Evolutionary conservation across 2,888 invertebrate genomes (phyloP).

Genomic region (Phasia obesa): DNA sequence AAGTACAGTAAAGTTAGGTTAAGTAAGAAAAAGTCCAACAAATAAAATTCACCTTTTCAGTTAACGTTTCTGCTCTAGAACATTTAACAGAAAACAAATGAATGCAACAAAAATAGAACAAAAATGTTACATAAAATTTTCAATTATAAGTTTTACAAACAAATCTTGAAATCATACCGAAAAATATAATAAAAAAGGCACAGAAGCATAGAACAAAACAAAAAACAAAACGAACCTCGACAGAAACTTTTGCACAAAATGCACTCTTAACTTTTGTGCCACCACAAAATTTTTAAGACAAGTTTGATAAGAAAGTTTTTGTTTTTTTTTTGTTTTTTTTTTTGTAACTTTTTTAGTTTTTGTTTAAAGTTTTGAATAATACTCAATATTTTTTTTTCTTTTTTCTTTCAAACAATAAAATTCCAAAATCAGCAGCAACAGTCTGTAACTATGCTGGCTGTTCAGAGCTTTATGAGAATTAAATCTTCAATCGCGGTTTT

Average conservation of each 20-base stretch:
- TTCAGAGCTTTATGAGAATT: neutral
- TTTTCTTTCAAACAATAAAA: constrained; percentile 48
- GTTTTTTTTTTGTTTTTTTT: constrained; percentile 13
- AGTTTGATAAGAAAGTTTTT: constrained; percentile 70
- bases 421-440: constrained; percentile 58
- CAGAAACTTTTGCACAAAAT: constrained; percentile 68
- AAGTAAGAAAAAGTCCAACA: constrained; percentile 51
- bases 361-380: constrained; percentile 55
- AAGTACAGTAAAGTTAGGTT: constrained; percentile 38
- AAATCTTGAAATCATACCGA: constrained; percentile 68
- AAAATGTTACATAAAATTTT: constrained; percentile 69
- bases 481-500: too few species aligned
- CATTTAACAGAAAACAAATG: constrained; percentile 26
- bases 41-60: constrained; percentile 58
- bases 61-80: constrained; percentile 25
- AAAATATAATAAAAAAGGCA: constrained; percentile 40
- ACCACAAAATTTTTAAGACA: constrained; percentile 70
- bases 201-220: constrained; percentile 13
- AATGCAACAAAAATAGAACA: constrained; percentile 31
- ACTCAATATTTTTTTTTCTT: constrained; percentile 21
- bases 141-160: constrained; percentile 70
- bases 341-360: constrained; percentile 25
- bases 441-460: constrained; percentile 18
- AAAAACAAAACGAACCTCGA: constrained; percentile 44
- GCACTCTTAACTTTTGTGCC: constrained; percentile 70